A percentile compares a stretch with the other conserved stretches of the same genome.
Conservation (phyloP, 2,797 vertebrate genomes). For the Molossus alvarezi region DNA sequence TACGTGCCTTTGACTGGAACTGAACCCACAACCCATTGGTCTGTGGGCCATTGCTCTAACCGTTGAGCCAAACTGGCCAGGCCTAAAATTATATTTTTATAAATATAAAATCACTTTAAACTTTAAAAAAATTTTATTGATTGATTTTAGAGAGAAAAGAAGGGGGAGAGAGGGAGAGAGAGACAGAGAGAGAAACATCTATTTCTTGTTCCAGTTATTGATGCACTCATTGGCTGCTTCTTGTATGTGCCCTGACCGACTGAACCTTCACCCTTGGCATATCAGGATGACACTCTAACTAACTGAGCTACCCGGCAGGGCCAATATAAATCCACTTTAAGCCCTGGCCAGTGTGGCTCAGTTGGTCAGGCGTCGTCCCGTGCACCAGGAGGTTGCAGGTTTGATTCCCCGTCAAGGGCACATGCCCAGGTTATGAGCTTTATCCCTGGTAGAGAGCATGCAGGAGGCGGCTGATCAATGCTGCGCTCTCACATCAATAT, state of each 20-base stretch:
- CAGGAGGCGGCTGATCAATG: not conserved
- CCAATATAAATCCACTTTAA: not conserved
- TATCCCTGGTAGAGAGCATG: too few species aligned
- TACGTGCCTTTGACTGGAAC: too few species aligned
- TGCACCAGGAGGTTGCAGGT: too few species aligned
- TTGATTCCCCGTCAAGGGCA: not conserved
- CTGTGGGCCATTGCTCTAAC: too few species aligned
- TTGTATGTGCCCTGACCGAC: not conserved
- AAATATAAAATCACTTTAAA: slow-evolving; percentile 29
- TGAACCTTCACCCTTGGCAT: not conserved
- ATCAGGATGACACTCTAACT: not conserved
- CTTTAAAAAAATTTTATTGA: not conserved
- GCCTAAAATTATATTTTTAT: not conserved
- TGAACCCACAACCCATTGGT: too few species aligned
- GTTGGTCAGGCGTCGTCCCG: not conserved
- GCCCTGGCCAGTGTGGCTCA: not conserved
- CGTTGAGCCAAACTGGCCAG: too few species aligned
- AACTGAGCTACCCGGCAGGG: not conserved
- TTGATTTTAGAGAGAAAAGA: not conserved
- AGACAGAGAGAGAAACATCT: not conserved
- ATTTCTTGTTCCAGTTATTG: too few species aligned
- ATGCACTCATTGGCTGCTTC: too few species aligned
- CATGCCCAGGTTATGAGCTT: not conserved
- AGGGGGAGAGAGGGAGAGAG: not conserved
- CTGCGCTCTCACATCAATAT: not conserved